Percentiles rank a stretch among this genome's conserved stretches.
Evolutionary conservation across 2,888 invertebrate genomes (phyloP).

Genomic region (Drosophila planitibia): DNA sequence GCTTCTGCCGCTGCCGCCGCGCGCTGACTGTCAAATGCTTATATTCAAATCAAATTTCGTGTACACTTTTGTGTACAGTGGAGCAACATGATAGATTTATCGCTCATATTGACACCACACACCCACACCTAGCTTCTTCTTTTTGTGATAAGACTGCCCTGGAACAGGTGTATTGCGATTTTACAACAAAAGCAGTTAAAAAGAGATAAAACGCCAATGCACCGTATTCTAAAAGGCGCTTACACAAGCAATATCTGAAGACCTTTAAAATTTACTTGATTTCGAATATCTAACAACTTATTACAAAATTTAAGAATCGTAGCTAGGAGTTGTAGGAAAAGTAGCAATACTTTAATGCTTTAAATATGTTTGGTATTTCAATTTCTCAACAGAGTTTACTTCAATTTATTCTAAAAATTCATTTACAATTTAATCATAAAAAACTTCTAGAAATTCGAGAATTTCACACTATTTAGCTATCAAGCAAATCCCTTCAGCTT

Average conservation of each 20-base stretch:
- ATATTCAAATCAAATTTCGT: conserved; percentile 73
- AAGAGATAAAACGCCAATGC: conserved; percentile 5
- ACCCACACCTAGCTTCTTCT: conserved; percentile 27
- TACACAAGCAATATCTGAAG: conserved; percentile 17
- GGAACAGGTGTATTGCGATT: conserved; percentile 57
- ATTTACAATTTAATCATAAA: not conserved
- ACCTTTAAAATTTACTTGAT: not conserved
- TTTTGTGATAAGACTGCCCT: conserved; percentile 47
- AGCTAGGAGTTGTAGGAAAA: not conserved
- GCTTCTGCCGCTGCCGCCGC: conserved; percentile 37
- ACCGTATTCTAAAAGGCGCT: conserved; percentile 10
- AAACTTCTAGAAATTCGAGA: not conserved
- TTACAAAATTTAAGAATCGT: not conserved
- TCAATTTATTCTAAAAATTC: not conserved
- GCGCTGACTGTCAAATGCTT: conserved; percentile 67
- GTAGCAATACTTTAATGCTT: not conserved
- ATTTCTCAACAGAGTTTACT: too few species aligned
- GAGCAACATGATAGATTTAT: conserved; percentile 41
- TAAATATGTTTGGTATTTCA: too few species aligned
- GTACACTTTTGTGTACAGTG: conserved; percentile 56
- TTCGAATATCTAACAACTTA: not conserved
- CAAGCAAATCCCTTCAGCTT: not conserved
- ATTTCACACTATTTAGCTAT: not conserved
- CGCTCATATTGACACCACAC: conserved; percentile 40
- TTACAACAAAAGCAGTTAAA: conserved; percentile 35